Percentiles rank a stretch among this genome's conserved stretches.
phyloP scores from a whole-genome alignment of 2,797 vertebrate species.

The Ambastaia sidthimunki region DNA sequence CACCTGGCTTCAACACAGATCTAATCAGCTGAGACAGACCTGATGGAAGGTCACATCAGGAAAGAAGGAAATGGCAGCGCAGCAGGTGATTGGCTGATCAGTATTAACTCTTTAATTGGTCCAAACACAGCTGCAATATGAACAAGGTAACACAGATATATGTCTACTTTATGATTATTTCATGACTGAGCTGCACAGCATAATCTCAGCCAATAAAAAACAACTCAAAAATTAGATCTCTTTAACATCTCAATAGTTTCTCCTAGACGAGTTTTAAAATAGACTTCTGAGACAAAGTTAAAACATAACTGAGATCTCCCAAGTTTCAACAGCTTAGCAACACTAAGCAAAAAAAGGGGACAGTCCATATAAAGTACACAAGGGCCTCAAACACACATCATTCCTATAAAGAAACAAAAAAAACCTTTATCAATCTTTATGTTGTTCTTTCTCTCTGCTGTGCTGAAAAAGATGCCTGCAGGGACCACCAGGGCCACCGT shows the following conservation, averaged over 20 bases:
- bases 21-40: conserved; percentile 51
- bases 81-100: conserved; percentile 33
- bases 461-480: neutral
- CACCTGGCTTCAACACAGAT: conserved; percentile 49
- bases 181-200: too few species aligned
- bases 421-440: conserved; percentile 23
- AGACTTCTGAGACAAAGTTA: neutral
- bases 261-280: neutral
- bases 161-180: neutral
- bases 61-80: conserved; percentile 40
- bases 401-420: neutral
- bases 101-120: conserved; percentile 31
- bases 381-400: neutral
- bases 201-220: too few species aligned
- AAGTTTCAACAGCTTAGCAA: neutral
- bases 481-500: conserved; percentile 9
- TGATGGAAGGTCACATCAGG: conserved; percentile 58
- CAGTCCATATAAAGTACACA: neutral
- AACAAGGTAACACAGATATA: neutral
- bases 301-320: neutral
- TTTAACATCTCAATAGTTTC: neutral
- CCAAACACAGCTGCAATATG: neutral
- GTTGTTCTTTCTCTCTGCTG: neutral
- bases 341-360: neutral
- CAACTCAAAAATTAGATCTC: neutral